These are phyloP conservation scores for Oscheius myriophilus DNA, from an alignment of 2,888 invertebrate species.

Conservation along the genomic window DNA sequence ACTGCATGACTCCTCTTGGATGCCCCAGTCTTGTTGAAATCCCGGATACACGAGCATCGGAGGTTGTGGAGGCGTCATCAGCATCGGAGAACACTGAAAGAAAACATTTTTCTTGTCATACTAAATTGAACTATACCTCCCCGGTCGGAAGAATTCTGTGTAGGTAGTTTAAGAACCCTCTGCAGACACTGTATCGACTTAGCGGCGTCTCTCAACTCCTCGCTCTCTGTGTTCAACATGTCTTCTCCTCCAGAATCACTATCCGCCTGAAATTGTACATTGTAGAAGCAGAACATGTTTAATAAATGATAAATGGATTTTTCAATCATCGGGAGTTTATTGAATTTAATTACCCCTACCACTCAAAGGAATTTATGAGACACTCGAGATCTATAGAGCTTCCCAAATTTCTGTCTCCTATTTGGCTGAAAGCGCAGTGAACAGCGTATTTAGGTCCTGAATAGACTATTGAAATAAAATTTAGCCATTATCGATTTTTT, in stretches of 20 bases:
- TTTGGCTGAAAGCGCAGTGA: no score
- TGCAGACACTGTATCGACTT: slow-evolving; percentile 64
- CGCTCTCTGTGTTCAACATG: slow-evolving; percentile 62
- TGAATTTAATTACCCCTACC: no score
- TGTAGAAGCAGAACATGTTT: no score
- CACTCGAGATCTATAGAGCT: no score
- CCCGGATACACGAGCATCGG: slow-evolving; percentile 48
- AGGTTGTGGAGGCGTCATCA: slow-evolving; percentile 36
- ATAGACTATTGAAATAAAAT: no score
- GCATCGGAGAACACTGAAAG: slow-evolving; percentile 47
- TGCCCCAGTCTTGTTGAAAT: slow-evolving; percentile 63
- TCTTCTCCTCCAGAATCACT: slow-evolving; percentile 52
- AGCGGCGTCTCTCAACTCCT: slow-evolving; percentile 68
- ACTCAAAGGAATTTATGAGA: no score
- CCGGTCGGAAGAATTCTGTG: slow-evolving; percentile 47
- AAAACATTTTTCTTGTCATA: neutral
- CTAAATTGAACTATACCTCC: slow-evolving; percentile 27
- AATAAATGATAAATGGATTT: no score
- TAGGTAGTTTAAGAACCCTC: slow-evolving; percentile 56
- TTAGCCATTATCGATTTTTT: no score
- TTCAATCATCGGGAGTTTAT: no score
- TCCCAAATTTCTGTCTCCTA: no score
- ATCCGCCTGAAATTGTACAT: slow-evolving; percentile 28
- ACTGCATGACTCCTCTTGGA: slow-evolving; percentile 69
- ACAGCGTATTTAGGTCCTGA: no score